A percentile compares a stretch with the other conserved stretches of the same genome.
Evolutionary conservation across 2,797 vertebrate genomes (phyloP).

Genomic region (Nannoperca obscura): DNA sequence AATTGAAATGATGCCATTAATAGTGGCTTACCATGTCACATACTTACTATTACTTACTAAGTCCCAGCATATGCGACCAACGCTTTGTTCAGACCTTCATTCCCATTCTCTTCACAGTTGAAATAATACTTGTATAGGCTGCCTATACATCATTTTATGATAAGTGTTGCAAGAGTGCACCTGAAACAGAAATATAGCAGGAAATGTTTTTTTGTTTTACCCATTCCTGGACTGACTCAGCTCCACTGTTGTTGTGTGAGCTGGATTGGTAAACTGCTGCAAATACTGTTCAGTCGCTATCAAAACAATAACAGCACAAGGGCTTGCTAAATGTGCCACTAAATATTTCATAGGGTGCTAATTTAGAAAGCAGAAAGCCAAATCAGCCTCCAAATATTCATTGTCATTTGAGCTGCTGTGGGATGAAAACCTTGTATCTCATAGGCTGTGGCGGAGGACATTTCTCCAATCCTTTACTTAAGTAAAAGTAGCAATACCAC

Average conservation of each 20-base stretch:
- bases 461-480: not conserved
- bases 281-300: slow-evolving; percentile 56
- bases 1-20: slow-evolving; percentile 56
- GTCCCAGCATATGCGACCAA: slow-evolving; percentile 40
- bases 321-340: slow-evolving; percentile 41
- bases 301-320: slow-evolving; percentile 53
- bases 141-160: slow-evolving; percentile 17
- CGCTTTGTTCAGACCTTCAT: slow-evolving; percentile 34
- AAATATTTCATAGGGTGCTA: slow-evolving; percentile 57
- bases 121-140: not conserved
- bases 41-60: slow-evolving; percentile 14
- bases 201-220: slow-evolving; percentile 38
- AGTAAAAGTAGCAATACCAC: not conserved
- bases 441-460: not conserved
- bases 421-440: not conserved
- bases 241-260: slow-evolving; percentile 58
- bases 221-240: slow-evolving; percentile 43
- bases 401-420: slow-evolving; percentile 14
- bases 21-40: slow-evolving; percentile 61
- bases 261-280: slow-evolving; percentile 63
- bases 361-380: slow-evolving; percentile 39
- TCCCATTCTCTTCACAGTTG: slow-evolving; percentile 18
- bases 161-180: slow-evolving; percentile 13
- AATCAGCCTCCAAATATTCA: slow-evolving; percentile 15
- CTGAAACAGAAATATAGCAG: slow-evolving; percentile 27